Percentiles rank a stretch among this genome's conserved stretches.
phyloP scores from a whole-genome alignment of 1,140 invertebrate genomes.

The Drosophila navojoa region DNA sequence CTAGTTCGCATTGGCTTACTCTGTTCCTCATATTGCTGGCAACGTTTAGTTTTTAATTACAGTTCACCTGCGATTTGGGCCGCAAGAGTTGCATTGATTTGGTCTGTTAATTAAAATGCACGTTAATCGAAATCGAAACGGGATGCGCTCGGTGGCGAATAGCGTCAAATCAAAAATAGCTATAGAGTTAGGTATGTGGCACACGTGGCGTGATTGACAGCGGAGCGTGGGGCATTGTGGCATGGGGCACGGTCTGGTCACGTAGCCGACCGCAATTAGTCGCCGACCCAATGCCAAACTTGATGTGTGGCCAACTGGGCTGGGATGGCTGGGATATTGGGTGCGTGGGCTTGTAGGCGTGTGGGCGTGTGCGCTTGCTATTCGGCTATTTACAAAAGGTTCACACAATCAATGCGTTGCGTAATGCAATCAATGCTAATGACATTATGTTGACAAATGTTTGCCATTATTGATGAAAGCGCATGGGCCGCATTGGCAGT shows the following conservation, averaged over 20 bases:
- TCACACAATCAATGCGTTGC: slow-evolving; percentile 69
- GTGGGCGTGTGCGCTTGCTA: slow-evolving; percentile 33
- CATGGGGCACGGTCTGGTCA: slow-evolving; percentile 44
- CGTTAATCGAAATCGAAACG: slow-evolving; percentile 67
- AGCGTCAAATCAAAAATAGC: slow-evolving; percentile 33
- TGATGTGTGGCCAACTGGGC: slow-evolving; percentile 29
- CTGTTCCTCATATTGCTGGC: neutral
- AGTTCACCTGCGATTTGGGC: slow-evolving; percentile 12
- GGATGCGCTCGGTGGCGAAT: slow-evolving; percentile 35
- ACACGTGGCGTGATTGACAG: slow-evolving; percentile 9
- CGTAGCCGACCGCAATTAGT: slow-evolving; percentile 76
- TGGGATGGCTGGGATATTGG: neutral
- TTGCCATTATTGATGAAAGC: slow-evolving; percentile 79
- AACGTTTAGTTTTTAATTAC: neutral
- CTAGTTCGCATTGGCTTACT: no score
- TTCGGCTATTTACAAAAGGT: slow-evolving; percentile 72
- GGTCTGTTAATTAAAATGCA: slow-evolving; percentile 69
- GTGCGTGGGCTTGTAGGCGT: neutral
- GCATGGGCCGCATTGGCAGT: slow-evolving; percentile 25
- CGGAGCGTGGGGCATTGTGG: neutral
- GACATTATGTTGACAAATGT: slow-evolving; percentile 82
- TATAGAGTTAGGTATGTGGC: slow-evolving; percentile 25
- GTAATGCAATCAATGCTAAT: slow-evolving; percentile 82
- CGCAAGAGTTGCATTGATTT: slow-evolving; percentile 25
- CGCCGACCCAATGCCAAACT: slow-evolving; percentile 61